Conservation (phyloP, 2,888 invertebrate species). For the Leucophora obtusa region DNA sequence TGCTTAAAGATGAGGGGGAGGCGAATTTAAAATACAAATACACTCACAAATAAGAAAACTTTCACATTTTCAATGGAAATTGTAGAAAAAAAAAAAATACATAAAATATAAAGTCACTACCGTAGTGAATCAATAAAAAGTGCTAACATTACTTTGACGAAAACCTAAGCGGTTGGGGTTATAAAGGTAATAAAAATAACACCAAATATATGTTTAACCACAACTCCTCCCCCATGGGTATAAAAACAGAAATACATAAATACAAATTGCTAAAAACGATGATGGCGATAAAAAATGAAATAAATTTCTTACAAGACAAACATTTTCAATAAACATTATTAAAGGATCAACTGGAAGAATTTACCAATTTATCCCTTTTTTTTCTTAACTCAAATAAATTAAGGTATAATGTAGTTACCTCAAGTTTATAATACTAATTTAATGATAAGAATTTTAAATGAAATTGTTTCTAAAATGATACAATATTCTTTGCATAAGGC, state of each 20-base stretch:
- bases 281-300: slow-evolving; percentile 8
- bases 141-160: not conserved
- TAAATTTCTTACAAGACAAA: slow-evolving; percentile 5
- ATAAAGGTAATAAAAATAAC: slow-evolving; percentile 38
- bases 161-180: not conserved
- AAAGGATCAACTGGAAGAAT: slow-evolving; percentile 25
- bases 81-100: not conserved
- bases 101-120: slow-evolving; percentile 8
- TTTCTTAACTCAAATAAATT: slow-evolving; percentile 14
- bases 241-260: slow-evolving; percentile 20
- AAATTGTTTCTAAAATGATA: not conserved
- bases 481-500: not conserved
- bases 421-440: not conserved
- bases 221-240: slow-evolving; percentile 3
- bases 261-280: slow-evolving; percentile 35
- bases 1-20: not conserved
- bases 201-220: slow-evolving; percentile 15
- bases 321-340: slow-evolving; percentile 37
- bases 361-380: slow-evolving; percentile 33
- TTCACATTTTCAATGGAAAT: slow-evolving; percentile 14
- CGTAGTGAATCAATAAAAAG: slow-evolving; percentile 5
- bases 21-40: slow-evolving; percentile 15
- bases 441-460: not conserved
- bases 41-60: not conserved
- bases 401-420: slow-evolving; percentile 6